phyloP scores from a whole-genome alignment of 2,888 invertebrate genomes.

The Mimumesa dahlbomi region DNA sequence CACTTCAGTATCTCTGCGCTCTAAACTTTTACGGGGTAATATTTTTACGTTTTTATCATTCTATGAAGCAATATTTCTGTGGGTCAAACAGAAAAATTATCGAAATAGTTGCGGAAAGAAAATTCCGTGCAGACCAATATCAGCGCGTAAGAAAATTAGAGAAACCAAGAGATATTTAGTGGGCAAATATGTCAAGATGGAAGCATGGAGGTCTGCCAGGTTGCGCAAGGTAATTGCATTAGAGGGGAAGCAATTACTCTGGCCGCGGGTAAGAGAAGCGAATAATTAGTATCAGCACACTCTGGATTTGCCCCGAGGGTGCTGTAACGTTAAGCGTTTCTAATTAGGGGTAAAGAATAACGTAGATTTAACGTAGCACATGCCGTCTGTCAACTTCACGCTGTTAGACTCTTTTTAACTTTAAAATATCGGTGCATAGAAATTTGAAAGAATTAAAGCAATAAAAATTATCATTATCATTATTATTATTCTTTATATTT shows the following conservation, averaged over 20 bases:
- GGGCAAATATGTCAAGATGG: too few species aligned
- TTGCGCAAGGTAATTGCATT: slow-evolving; percentile 36
- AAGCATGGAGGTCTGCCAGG: slow-evolving; percentile 31
- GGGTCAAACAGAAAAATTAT: too few species aligned
- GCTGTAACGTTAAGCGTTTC: slow-evolving; percentile 65
- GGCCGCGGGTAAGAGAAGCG: slow-evolving; percentile 65
- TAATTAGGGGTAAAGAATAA: slow-evolving; percentile 74
- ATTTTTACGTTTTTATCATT: too few species aligned
- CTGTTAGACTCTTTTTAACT: slow-evolving; percentile 1
- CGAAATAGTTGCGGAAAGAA: too few species aligned
- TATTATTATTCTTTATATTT: not conserved
- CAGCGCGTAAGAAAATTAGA: too few species aligned
- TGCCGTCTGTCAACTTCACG: slow-evolving; percentile 5
- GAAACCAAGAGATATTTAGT: slow-evolving; percentile 5
- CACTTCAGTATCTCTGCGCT: too few species aligned
- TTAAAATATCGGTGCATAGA: not conserved
- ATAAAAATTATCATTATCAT: not conserved
- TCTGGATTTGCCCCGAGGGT: slow-evolving; percentile 41
- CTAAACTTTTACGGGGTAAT: too few species aligned
- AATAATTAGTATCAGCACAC: slow-evolving; percentile 63
- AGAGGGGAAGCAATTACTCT: slow-evolving; percentile 58
- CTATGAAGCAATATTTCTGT: too few species aligned
- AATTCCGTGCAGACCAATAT: too few species aligned
- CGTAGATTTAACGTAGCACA: slow-evolving; percentile 65
- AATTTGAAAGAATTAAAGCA: too few species aligned